phyloP scores from a whole-genome alignment of 2,888 invertebrate species.

The Cyclophora albipunctata region DNA sequence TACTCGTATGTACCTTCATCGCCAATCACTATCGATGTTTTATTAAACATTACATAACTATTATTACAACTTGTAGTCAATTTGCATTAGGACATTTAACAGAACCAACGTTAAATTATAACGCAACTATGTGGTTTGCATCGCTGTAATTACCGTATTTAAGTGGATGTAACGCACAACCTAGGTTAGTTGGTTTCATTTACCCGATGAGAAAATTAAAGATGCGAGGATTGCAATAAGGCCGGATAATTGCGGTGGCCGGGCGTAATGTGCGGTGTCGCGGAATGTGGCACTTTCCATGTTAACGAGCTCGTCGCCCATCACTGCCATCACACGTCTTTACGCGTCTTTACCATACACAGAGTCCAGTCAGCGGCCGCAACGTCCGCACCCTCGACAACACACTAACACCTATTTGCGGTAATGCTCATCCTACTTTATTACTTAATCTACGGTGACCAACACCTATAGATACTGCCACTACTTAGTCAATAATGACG shows the following conservation, averaged over 20 bases:
- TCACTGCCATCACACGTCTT: conserved; percentile 28
- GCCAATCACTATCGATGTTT: background rate
- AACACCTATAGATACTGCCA: conserved; percentile 30
- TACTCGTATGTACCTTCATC: background rate
- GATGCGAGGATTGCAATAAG: conserved; percentile 21
- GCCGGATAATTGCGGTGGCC: conserved; percentile 49
- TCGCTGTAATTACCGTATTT: background rate
- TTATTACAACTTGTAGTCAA: background rate
- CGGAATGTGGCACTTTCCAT: conserved; percentile 56
- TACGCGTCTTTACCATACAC: conserved; percentile 23
- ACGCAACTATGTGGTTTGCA: background rate
- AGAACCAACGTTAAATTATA: background rate
- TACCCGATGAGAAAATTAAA: conserved; percentile 21
- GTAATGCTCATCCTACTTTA: conserved; percentile 49
- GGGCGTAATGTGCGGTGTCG: conserved; percentile 59
- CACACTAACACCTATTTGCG: conserved; percentile 59
- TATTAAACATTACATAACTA: conserved; percentile 1
- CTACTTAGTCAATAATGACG: conserved; percentile 46
- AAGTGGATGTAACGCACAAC: too few relatives aligned
- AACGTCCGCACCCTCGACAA: conserved; percentile 50
- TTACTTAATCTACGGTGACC: conserved; percentile 44
- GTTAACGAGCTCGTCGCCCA: conserved; percentile 56
- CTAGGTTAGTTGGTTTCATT: conserved; percentile 13
- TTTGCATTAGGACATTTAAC: background rate
- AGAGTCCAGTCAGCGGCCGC: conserved; percentile 33